Percentiles rank a stretch among this genome's conserved stretches.
Conservation (phyloP, 2,888 invertebrate species). For the Psococerastis gibbosa region DNA sequence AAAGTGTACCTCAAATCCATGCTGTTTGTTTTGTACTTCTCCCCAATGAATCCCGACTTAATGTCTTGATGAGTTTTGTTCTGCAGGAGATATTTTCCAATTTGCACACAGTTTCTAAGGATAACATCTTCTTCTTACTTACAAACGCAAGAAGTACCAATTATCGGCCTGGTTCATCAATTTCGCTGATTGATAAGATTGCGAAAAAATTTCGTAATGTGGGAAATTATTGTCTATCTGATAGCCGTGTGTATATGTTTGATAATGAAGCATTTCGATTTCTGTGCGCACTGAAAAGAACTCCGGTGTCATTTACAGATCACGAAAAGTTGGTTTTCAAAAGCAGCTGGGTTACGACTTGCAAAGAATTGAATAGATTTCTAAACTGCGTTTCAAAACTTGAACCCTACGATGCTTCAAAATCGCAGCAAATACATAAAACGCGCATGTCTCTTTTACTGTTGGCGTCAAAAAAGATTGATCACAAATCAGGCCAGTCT, state of each 20-base stretch:
- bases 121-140: neutral
- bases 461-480: too few relatives aligned
- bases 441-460: too few relatives aligned
- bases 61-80: neutral
- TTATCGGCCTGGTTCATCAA: neutral
- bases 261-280: conserved; percentile 1
- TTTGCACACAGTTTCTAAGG: neutral
- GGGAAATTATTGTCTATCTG: neutral
- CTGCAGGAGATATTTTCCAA: neutral
- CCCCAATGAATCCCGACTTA: neutral
- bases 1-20: neutral
- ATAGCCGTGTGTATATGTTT: neutral
- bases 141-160: neutral
- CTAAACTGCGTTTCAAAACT: neutral
- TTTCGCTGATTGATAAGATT: neutral
- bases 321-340: neutral
- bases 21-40: neutral
- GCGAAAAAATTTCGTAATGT: too few relatives aligned
- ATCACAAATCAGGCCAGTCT: too few relatives aligned
- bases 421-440: too few relatives aligned
- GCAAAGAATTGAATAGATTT: neutral
- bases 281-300: neutral
- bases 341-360: neutral
- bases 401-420: neutral
- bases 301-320: neutral